Evolutionary conservation across 2,888 invertebrate species (phyloP), one percentile per base, ranked within the genome.

Genomic region (Anthrax anthrax): DNA sequence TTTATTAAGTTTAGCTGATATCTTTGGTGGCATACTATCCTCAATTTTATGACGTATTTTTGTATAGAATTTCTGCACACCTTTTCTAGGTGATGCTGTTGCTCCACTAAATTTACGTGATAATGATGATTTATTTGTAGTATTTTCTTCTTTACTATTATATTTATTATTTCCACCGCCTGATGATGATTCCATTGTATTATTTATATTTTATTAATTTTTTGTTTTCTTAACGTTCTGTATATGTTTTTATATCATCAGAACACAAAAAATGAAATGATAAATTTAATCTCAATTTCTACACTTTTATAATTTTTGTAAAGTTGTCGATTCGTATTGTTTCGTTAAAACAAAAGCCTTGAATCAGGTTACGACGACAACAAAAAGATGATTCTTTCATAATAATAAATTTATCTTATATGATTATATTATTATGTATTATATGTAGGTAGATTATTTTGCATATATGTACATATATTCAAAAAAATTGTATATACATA

Each of bases 31-130:
- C 6, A 67, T 54, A 36, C 19, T 42, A 56, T 67, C 66, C 52
- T 67, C 67, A 47, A 67, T 65, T 51, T 65, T 67, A 50, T 67
- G 66, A 3, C 65, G 61, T 49, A 67, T 61, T 54, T 62, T 64
- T 6, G 65, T 60, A 48, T 61, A 65, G 48, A 67, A 60, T 49
- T 60, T 62, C 39, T 60, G 61, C 32, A 62, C 60, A 12, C 60
- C 61, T 43, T 54, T 56, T 43, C 53, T 50, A 18, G 54, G 47
- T 18, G 51, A 44, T 29, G 23, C 16, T 40, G 29, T 17, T 29
- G 27, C 29, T 12, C 12, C 29, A 12, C 10, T 32, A 32, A 32
- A 12, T 32, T 32, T 32, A 32, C 29, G 29, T 32, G 29, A 32
- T 12, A 32, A 32, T 12, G 29, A 32, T 32, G 2, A 32, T 32